Base-by-base conservation (phyloP, 2,797 vertebrate species). In the Syndactyla subalaris region DNA sequence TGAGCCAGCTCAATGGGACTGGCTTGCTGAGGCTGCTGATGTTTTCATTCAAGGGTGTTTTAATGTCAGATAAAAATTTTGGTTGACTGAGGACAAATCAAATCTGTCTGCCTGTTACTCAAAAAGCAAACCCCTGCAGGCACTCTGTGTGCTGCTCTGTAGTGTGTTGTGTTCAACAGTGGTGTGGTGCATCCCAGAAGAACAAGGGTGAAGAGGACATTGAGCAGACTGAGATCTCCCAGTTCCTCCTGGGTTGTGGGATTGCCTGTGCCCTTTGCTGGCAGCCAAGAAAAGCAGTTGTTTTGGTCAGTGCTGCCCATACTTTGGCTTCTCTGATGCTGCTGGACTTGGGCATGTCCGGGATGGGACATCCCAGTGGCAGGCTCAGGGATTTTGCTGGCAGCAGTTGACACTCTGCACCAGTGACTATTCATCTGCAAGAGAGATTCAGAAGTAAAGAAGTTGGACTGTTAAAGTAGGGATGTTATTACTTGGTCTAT, bases 101-200 rank as follows among this genome's bases (percentile, higher is more conserved):
- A 32, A 75, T 48, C 46, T 70, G 26, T 13, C 70, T 8, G 1
- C 21, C 8, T 27, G n/a, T 43, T 1, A 2, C n/a, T 51, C 36
- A 34, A 62, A 65, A 45, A 8, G 12, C 13, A 52, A 46, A 29
- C 7, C 32, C 12, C 38, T 65, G 22, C n/a, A 52, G 63, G 27
- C 29, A 23, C 13, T 88, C 61, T 26, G 1, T 0, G 1, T 72
- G 43, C 38, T 5, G 24, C 30, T 78, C 0, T 1, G 20, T 41
- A 26, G 41, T 12, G 2, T 5, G 3, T 51, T 75, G 7, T 27
- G 19, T 39, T 72, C 57, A 52, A 48, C 14, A n/a, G 17, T 7
- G 21, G 12, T 0, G 0, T 1, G 1, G 24, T 4, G 7, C 3
- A 5, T 22, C 12, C 27, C 0, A 1, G 8, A 14, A 78, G 76